A percentile compares a stretch with the other conserved stretches of the same genome.
Conservation (phyloP, 2,113 vertebrate species). For the Oxyruncus cristatus region DNA sequence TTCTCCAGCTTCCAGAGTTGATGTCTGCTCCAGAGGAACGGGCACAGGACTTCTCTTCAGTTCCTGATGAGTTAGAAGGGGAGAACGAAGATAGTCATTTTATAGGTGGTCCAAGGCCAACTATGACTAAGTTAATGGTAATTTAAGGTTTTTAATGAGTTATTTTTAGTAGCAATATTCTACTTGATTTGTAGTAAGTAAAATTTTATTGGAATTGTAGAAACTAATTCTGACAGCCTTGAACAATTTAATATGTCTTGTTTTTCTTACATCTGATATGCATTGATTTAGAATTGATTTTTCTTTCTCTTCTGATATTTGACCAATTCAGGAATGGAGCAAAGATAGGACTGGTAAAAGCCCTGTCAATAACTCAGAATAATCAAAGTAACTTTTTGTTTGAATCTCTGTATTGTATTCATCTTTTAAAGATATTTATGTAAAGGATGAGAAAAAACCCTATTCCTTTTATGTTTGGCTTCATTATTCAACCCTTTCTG, state of each 20-base stretch:
- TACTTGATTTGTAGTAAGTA: neutral
- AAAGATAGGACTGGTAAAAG: neutral
- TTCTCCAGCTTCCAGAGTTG: constrained; percentile 66
- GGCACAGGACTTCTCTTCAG: neutral
- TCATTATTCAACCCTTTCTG: neutral
- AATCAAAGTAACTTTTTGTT: neutral
- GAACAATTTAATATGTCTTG: neutral
- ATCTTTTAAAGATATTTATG: neutral
- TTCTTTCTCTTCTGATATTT: neutral
- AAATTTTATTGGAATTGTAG: neutral
- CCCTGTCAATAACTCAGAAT: neutral
- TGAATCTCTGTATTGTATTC: neutral
- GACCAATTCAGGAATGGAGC: neutral
- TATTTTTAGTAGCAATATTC: neutral
- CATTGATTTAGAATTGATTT: neutral
- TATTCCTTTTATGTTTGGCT: neutral
- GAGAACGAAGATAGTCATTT: constrained; percentile 74
- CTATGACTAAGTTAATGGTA: constrained; percentile 94
- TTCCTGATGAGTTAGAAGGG: constrained; percentile 54
- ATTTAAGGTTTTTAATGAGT: neutral
- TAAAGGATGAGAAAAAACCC: neutral
- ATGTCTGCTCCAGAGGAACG: neutral
- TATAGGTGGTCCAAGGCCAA: constrained; percentile 92
- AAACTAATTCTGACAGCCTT: neutral
- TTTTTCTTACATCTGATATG: neutral